Evolutionary conservation across 2,113 vertebrate species (phyloP).

Genomic region (Stegostoma tigrinum): DNA sequence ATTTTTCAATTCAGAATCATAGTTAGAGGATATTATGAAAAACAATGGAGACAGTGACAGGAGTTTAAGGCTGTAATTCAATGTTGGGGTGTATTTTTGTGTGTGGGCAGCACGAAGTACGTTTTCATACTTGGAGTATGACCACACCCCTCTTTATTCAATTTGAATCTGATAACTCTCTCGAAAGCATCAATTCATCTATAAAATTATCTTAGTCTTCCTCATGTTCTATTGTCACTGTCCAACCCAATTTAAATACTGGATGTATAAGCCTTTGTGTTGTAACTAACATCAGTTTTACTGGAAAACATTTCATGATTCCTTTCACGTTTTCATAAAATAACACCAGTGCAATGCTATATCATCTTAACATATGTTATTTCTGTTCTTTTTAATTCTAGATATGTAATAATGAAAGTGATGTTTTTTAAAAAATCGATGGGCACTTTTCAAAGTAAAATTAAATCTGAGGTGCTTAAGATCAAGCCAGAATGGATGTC

Average conservation of each 20-base stretch:
- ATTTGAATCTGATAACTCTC: conserved; percentile 6
- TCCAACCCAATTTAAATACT: background rate
- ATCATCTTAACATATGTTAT: background rate
- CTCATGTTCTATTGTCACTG: background rate
- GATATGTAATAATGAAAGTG: background rate
- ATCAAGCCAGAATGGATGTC: background rate
- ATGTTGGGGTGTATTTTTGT: background rate
- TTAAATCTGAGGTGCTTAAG: background rate
- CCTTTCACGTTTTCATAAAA: background rate
- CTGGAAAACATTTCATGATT: background rate
- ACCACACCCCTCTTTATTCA: background rate
- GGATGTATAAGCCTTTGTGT: background rate
- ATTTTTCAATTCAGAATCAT: background rate
- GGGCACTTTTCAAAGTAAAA: background rate
- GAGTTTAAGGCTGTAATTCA: conserved; percentile 13
- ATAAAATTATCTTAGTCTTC: background rate
- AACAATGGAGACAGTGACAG: background rate
- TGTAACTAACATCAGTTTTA: background rate
- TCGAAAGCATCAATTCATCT: background rate
- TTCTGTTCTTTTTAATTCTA: background rate
- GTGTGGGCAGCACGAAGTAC: background rate
- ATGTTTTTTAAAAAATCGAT: background rate
- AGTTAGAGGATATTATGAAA: conserved; percentile 14
- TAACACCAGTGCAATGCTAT: background rate
- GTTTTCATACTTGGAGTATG: background rate